These are phyloP conservation scores for Drosophila murphyi DNA, from an alignment of 1,140 invertebrate species.

Conservation along the genomic window DNA sequence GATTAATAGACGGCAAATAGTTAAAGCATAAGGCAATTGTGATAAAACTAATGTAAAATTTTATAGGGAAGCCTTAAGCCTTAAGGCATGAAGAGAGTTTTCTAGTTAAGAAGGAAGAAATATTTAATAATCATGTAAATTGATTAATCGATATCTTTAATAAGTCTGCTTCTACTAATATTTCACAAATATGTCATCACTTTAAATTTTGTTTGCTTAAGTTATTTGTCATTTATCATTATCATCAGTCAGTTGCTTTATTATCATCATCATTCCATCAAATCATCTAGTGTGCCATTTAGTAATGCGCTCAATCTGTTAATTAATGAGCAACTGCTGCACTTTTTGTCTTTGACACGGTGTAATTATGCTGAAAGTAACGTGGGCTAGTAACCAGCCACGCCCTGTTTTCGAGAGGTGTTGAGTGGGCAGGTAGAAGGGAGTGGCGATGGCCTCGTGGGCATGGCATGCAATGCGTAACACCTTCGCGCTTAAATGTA, in stretches of 20 bases:
- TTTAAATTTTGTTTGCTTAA: neutral
- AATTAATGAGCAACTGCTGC: constrained; percentile 47
- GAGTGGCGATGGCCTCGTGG: too few relatives aligned
- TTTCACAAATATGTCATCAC: neutral
- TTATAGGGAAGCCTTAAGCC: neutral
- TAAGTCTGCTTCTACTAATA: neutral
- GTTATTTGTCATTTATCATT: neutral
- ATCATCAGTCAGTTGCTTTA: neutral
- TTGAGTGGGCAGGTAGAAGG: neutral
- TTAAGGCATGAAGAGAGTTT: too few relatives aligned
- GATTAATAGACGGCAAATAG: constrained; percentile 3
- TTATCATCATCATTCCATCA: neutral
- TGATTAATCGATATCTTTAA: neutral
- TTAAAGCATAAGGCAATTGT: neutral
- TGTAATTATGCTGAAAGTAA: constrained; percentile 37
- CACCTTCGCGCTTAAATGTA: constrained; percentile 77
- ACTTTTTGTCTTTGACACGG: constrained; percentile 36
- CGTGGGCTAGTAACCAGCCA: constrained; percentile 20
- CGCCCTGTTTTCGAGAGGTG: neutral
- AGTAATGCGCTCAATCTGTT: constrained; percentile 27
- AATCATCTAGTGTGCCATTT: constrained; percentile 9
- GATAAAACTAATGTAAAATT: constrained; percentile 4
- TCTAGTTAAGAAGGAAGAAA: too few relatives aligned
- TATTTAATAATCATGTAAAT: too few relatives aligned
- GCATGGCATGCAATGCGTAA: constrained; percentile 54